phyloP scores from a whole-genome alignment of 2,113 vertebrate genomes.

The Noctilio leporinus region DNA sequence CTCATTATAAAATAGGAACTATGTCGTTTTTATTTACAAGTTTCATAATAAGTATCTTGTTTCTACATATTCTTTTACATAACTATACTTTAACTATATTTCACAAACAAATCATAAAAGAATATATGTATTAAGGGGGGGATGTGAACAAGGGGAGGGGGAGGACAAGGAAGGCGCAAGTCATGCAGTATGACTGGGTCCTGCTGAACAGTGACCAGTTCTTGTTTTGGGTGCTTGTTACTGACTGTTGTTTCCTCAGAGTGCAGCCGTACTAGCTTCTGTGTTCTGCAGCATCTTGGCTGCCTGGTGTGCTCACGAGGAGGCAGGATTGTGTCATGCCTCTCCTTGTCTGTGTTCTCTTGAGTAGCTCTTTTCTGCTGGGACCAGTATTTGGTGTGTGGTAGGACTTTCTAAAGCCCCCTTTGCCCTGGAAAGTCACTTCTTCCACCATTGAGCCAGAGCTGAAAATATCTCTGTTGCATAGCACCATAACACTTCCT shows the following conservation, averaged over 20 bases:
- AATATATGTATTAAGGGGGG: neutral
- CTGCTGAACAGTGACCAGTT: neutral
- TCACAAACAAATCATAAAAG: neutral
- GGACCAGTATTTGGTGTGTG: neutral
- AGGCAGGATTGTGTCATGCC: neutral
- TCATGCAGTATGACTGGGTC: neutral
- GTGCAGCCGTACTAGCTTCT: neutral
- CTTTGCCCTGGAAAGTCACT: slow-evolving; percentile 21
- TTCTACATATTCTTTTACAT: neutral
- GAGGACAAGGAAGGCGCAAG: neutral
- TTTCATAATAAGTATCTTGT: neutral
- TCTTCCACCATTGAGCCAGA: slow-evolving; percentile 3
- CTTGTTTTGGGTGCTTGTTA: neutral
- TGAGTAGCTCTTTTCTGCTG: neutral
- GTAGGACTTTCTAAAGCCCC: neutral
- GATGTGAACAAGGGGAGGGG: too few relatives aligned
- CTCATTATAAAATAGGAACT: neutral
- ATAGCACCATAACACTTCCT: slow-evolving; percentile 20
- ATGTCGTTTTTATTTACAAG: neutral
- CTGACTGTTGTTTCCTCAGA: neutral
- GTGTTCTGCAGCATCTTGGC: neutral
- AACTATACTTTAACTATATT: neutral
- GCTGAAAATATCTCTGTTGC: slow-evolving; percentile 43
- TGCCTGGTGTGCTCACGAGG: neutral
- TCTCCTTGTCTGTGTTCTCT: neutral